These are phyloP conservation scores for Luidia sarsii DNA, from an alignment of 53 echinoderm and acorn worm species.

Conservation along the genomic window DNA sequence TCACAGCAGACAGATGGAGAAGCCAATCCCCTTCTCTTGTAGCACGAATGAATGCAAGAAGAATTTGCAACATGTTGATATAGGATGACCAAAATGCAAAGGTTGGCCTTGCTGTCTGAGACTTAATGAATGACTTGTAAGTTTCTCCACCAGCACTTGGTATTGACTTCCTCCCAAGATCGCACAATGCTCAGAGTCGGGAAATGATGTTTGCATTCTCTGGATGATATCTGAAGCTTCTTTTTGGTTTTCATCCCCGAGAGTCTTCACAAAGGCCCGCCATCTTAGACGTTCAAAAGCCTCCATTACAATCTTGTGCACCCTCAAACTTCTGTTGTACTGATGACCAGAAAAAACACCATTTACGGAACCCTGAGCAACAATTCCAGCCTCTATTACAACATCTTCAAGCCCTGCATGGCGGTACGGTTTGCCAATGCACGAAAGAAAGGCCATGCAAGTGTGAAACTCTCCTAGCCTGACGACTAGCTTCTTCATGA, in stretches of 20 bases:
- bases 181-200: not conserved
- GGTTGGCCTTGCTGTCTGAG: constrained; percentile 29
- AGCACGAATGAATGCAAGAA: constrained; percentile 44
- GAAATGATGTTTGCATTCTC: constrained; percentile 1
- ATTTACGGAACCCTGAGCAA: constrained; percentile 57
- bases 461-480: not conserved
- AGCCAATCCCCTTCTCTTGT: constrained; percentile 61
- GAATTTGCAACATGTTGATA: constrained; percentile 39
- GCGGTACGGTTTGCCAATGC: constrained; percentile 54
- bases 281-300: constrained; percentile 53
- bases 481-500: not conserved
- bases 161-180: not conserved
- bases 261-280: constrained; percentile 15
- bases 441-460: constrained; percentile 46
- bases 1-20: constrained; percentile 46
- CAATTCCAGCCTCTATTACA: constrained; percentile 50
- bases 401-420: constrained; percentile 58
- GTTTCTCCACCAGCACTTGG: not conserved
- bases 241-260: not conserved
- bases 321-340: constrained; percentile 54
- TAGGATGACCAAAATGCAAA: constrained; percentile 51
- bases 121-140: not conserved
- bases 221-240: not conserved
- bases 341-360: constrained; percentile 51
- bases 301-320: constrained; percentile 53